Percentiles rank a stretch among this genome's conserved stretches.
These are phyloP conservation scores for Pheosia tremula DNA, from an alignment of 2,888 invertebrate species.

Conservation along the genomic window DNA sequence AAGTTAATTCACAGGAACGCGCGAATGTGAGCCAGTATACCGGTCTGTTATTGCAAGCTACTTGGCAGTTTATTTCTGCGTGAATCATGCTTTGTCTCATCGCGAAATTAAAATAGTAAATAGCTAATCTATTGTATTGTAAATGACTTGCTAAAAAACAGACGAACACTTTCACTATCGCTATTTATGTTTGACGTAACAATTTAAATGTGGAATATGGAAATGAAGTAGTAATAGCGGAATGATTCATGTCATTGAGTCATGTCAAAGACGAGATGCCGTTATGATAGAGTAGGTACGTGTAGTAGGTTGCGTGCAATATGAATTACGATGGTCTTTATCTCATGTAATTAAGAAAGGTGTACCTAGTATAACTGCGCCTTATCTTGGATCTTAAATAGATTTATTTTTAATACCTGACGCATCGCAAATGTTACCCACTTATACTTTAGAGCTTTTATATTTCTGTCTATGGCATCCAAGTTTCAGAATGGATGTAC, in stretches of 20 bases:
- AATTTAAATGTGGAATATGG: constrained; percentile 38
- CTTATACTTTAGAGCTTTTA: no score
- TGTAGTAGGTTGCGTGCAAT: constrained; percentile 10
- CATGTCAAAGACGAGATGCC: constrained; percentile 33
- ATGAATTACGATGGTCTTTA: not conserved
- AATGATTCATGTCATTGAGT: constrained; percentile 29
- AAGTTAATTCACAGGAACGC: constrained; percentile 75
- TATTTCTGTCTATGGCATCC: no score
- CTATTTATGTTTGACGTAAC: constrained; percentile 33
- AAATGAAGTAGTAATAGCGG: constrained; percentile 31
- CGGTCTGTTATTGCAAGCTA: constrained; percentile 51
- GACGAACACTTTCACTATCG: constrained; percentile 40
- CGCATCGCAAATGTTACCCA: no score
- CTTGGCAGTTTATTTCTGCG: constrained; percentile 28
- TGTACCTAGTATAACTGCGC: not conserved
- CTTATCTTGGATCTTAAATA: not conserved
- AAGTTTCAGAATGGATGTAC: no score
- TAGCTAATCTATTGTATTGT: constrained; percentile 26
- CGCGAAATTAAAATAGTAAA: constrained; percentile 43
- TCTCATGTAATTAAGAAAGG: not conserved
- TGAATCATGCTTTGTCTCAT: constrained; percentile 55
- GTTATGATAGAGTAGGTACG: constrained; percentile 34
- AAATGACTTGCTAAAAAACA: constrained; percentile 39
- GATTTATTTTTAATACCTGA: not conserved
- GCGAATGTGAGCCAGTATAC: constrained; percentile 65